Evolutionary conservation across 2,888 invertebrate species (phyloP), one percentile per base, ranked within the genome.

Genomic region (Dasysyrphus tricinctus): DNA sequence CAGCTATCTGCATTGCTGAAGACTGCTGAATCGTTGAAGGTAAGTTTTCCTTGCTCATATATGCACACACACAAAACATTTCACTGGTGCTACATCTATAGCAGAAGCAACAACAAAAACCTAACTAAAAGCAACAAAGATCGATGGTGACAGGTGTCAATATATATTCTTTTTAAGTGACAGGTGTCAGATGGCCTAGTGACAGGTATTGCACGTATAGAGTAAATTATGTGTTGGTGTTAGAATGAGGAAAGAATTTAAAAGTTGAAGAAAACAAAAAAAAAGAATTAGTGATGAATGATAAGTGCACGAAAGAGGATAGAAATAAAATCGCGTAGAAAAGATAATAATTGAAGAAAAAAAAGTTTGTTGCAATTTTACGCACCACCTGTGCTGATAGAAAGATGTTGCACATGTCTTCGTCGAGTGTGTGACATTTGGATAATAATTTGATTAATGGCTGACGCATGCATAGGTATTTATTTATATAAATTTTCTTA

Each of bases 11-110:
- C 97, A 90, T 95, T 97, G 91, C 95, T 97, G 90, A 97, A 97
- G 94, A 97, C 97, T 91, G 97, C 97, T 91, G 97, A 97, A 94
- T 97, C 97, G 93, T 95, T 97, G 89, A 97, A 97, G 94, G 97
- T 95, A 80, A 88, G 89, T 88, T 39, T 54, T 11, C 0, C 6
- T 44, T 65, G 47, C 9, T 16, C 16, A 44, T 44, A 11, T 24
- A 8, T 9, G 34, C 34, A 24, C 34, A 14, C 44, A 16, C 34
- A 54, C 37, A 56, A 1, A 9, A 8, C 37, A 37, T 24, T 24
- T 24, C 24, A 37, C 37, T 65, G 2, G 2, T 12, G 12, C 12
- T 49, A 19, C 32, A 54, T 14, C 32, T 14, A 32, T 4, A 12
- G 2, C 14, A 54, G 0, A 14, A 5, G 11, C n/a, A 70, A 69